Base-by-base conservation (phyloP, 2,113 vertebrate genomes). In the Polyodon spathula region DNA sequence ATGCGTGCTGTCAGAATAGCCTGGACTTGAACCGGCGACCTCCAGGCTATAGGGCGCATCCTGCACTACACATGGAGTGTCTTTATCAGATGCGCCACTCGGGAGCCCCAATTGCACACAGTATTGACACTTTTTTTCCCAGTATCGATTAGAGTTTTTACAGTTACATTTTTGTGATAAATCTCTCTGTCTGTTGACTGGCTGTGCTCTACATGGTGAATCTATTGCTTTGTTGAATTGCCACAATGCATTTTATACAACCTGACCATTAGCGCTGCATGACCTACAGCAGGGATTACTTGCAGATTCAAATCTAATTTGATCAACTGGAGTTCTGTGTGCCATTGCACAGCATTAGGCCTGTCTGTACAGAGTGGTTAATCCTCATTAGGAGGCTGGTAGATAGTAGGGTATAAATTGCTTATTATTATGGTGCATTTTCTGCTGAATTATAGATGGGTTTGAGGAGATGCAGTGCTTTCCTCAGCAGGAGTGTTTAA, bases 141-240 rank as follows among this genome's bases (percentile, higher is more conserved):
- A n/a, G 44, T 60, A 11, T 40, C 10, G n/a, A 9, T 62, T 8
- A 4, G 59, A 51, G 10, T 42, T 37, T 60, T 12, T 15, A 37
- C 6, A 62, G 40, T 16, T 17, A 58, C 6, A 12, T 58, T 81
- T 82, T 85, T 80, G 81, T 83, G 79, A 86, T 86, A 83, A 84
- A 84, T 87, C 82, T 87, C 64, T 63, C 72, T 71, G 81, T 83
- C 81, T 83, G 86, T 84, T 75, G 86, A 82, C 80, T 77, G 70
- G 79, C 79, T 81, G 76, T 81, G 77, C 74, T 74, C 71, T 83
- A 85, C 84, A n/a, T 87, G 81, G 84, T 85, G 78, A 84, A 78
- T 80, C 55, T 83, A 86, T 85, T 76, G 84, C 87, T 87, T 80
- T 79, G 70, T 73, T 79, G 79, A 86, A 81, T 81, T 40, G 82